phyloP scores from a whole-genome alignment of 1,140 invertebrate species.

The Drosophila parabipectinata region DNA sequence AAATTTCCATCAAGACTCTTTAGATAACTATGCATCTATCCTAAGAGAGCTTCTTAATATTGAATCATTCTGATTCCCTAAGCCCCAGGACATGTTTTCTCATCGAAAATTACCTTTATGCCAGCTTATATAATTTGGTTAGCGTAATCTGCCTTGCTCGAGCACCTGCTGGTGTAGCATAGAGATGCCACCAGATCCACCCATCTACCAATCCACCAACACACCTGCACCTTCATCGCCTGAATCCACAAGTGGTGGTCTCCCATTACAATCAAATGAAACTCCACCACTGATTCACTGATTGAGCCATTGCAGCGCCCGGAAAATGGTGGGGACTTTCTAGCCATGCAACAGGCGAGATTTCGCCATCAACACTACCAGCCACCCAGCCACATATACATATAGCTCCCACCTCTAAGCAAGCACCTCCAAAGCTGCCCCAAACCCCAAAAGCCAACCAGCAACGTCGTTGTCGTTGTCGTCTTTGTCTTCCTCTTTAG shows the following conservation, averaged over 20 bases:
- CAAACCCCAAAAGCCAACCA: constrained; percentile 24
- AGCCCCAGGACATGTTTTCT: constrained; percentile 15
- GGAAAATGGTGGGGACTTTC: not conserved
- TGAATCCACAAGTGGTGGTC: constrained; percentile 77
- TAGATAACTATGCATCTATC: not conserved
- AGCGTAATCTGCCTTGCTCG: constrained; percentile 38
- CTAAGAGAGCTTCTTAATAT: not conserved
- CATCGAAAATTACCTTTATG: constrained; percentile 45
- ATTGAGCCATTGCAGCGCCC: constrained; percentile 68
- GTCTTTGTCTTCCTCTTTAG: constrained; percentile 48
- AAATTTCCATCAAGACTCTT: too few species aligned
- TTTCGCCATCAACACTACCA: constrained; percentile 34
- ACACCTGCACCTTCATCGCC: constrained; percentile 13
- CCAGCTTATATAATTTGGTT: constrained; percentile 52
- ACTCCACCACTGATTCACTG: constrained; percentile 70
- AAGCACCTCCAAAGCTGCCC: not conserved
- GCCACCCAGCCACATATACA: not conserved
- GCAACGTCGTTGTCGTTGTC: constrained; percentile 26
- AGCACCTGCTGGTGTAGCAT: not conserved
- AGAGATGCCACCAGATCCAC: too few species aligned
- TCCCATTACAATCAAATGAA: constrained; percentile 77
- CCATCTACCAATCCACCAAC: too few species aligned
- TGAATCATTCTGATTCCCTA: not conserved
- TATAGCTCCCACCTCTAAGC: too few species aligned
- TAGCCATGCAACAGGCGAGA: constrained; percentile 43